phyloP scores from a whole-genome alignment of 2,797 vertebrate species.

The Gastrophryne carolinensis region DNA sequence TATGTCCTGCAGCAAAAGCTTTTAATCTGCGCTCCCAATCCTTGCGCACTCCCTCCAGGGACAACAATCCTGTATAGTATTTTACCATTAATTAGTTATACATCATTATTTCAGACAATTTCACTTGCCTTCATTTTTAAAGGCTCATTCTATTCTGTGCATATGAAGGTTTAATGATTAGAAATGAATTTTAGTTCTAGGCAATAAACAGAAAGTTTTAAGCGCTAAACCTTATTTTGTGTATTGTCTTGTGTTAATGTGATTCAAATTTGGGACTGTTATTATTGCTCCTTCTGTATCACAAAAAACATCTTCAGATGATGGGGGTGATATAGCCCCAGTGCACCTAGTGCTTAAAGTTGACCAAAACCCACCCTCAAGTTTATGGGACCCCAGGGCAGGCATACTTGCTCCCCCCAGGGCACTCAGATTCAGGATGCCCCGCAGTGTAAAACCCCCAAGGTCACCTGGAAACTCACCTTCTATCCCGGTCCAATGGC shows the following conservation, averaged over 20 bases:
- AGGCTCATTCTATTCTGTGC: conserved; percentile 3
- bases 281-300: conserved; percentile 6
- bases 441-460: too few relatives aligned
- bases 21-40: conserved; percentile 52
- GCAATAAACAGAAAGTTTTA: conserved; percentile 34
- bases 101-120: conserved; percentile 52
- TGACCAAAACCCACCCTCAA: too few relatives aligned
- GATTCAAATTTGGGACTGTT: not conserved
- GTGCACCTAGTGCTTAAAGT: too few relatives aligned
- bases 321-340: too few relatives aligned
- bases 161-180: conserved; percentile 40
- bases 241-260: conserved; percentile 18
- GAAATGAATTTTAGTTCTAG: conserved; percentile 31
- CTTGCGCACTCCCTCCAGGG: conserved; percentile 17
- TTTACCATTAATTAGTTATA: conserved; percentile 53
- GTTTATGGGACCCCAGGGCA: too few relatives aligned
- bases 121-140: conserved; percentile 33
- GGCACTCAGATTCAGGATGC: too few relatives aligned
- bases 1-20: conserved; percentile 51
- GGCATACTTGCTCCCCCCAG: too few relatives aligned
- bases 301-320: too few relatives aligned
- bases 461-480: too few relatives aligned
- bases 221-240: conserved; percentile 10
- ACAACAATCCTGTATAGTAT: conserved; percentile 49
- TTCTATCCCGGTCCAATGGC: too few relatives aligned